These are phyloP conservation scores for Eurois occulta DNA, from an alignment of 2,888 invertebrate genomes.

Conservation along the genomic window DNA sequence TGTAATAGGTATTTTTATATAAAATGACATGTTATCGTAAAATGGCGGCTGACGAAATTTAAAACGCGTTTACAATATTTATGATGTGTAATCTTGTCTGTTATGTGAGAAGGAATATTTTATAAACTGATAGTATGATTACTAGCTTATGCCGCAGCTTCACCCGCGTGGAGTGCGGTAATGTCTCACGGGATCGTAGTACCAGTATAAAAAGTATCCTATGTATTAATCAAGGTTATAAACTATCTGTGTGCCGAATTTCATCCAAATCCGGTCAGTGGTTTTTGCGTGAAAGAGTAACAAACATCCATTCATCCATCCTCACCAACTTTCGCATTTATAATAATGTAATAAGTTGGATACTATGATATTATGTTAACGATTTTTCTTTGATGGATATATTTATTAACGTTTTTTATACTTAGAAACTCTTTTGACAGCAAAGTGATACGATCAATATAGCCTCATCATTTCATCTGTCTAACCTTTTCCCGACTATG, in stretches of 20 bases:
- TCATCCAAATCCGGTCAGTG: too few relatives aligned
- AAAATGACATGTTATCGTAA: constrained; percentile 62
- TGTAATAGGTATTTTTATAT: constrained; percentile 55
- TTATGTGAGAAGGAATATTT: constrained; percentile 43
- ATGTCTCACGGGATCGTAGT: too few relatives aligned
- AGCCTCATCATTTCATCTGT: neutral
- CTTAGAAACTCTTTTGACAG: neutral
- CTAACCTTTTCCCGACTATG: neutral
- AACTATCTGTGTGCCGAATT: too few relatives aligned
- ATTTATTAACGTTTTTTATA: constrained; percentile 6
- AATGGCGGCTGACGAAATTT: constrained; percentile 72
- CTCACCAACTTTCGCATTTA: too few relatives aligned
- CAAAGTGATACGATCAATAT: neutral
- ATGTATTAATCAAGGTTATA: too few relatives aligned
- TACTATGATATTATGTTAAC: constrained; percentile 28
- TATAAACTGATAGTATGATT: constrained; percentile 11
- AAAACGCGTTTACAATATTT: constrained; percentile 72
- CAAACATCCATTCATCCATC: too few relatives aligned
- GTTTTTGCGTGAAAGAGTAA: too few relatives aligned
- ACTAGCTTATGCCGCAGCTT: too few relatives aligned
- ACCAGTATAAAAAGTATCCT: too few relatives aligned
- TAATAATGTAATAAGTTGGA: neutral
- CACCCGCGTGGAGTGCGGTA: too few relatives aligned
- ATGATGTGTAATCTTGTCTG: constrained; percentile 61
- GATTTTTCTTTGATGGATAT: constrained; percentile 25